A percentile compares a stretch with the other conserved stretches of the same genome.
Conservation (phyloP, 2,888 invertebrate genomes). For the Idaea straminata region DNA sequence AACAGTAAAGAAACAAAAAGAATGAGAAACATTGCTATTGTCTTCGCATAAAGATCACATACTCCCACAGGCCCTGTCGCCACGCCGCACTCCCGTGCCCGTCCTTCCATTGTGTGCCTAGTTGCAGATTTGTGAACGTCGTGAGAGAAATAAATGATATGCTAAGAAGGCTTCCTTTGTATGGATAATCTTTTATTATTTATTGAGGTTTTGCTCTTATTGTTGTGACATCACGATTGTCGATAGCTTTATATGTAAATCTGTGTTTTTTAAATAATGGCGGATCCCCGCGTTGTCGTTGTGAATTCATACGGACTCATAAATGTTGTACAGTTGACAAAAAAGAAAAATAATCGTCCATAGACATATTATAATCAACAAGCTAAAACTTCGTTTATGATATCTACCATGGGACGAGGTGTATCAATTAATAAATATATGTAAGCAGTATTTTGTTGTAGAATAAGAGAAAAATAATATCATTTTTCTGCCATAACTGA, state of each 20-base stretch:
- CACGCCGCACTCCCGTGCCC: conserved; percentile 1
- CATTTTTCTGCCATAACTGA: too few species aligned
- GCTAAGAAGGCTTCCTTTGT: conserved; percentile 47
- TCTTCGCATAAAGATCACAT: conserved; percentile 40
- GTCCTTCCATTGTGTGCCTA: conserved; percentile 46
- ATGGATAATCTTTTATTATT: conserved; percentile 34
- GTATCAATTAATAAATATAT: too few species aligned
- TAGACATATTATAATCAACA: too few species aligned
- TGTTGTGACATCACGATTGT: conserved; percentile 8
- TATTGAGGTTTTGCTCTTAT: conserved; percentile 12
- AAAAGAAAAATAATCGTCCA: too few species aligned
- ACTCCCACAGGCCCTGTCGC: conserved; percentile 38
- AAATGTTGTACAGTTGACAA: neutral
- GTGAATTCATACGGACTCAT: conserved; percentile 4
- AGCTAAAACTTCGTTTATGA: too few species aligned
- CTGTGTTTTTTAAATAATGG: conserved; percentile 10
- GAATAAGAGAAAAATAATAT: too few species aligned
- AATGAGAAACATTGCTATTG: conserved; percentile 46
- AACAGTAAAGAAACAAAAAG: conserved; percentile 40
- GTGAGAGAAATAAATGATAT: conserved; percentile 60
- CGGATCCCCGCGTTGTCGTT: conserved; percentile 3
- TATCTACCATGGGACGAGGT: too few species aligned
- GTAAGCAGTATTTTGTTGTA: too few species aligned
- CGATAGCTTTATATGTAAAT: conserved; percentile 6
- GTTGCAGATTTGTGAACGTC: conserved; percentile 54